phyloP scores from a whole-genome alignment of 2,888 invertebrate species.

The Drosophila peninsularis region DNA sequence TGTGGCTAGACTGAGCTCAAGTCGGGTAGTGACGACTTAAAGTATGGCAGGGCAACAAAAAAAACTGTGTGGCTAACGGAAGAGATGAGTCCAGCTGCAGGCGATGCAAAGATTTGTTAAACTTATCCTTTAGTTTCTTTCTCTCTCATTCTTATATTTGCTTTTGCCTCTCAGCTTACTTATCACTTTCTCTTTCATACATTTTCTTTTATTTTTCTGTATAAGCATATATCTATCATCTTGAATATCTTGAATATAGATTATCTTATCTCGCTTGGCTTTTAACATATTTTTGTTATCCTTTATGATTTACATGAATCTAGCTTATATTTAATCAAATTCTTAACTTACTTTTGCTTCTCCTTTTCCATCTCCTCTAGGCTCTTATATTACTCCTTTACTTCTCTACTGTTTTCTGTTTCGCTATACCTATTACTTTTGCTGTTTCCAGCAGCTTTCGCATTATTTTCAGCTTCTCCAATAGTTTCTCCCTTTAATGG shows the following conservation, averaged over 20 bases:
- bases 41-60: background rate
- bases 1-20: background rate
- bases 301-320: too few relatives aligned
- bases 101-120: background rate
- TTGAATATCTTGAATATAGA: background rate
- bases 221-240: background rate
- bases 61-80: background rate
- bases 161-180: background rate
- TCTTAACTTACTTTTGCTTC: background rate
- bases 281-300: too few relatives aligned
- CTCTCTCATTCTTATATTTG: background rate
- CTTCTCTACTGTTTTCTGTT: too few relatives aligned
- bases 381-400: too few relatives aligned
- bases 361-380: background rate
- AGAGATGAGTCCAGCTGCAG: background rate
- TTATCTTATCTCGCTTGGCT: background rate
- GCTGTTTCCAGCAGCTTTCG: too few relatives aligned
- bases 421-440: too few relatives aligned
- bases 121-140: background rate
- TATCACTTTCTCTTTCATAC: background rate
- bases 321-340: background rate
- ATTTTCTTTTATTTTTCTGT: background rate
- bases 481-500: background rate
- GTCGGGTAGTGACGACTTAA: background rate
- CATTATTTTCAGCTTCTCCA: background rate